phyloP scores from a whole-genome alignment of 2,797 vertebrate species.

The Thunnus albacares region DNA sequence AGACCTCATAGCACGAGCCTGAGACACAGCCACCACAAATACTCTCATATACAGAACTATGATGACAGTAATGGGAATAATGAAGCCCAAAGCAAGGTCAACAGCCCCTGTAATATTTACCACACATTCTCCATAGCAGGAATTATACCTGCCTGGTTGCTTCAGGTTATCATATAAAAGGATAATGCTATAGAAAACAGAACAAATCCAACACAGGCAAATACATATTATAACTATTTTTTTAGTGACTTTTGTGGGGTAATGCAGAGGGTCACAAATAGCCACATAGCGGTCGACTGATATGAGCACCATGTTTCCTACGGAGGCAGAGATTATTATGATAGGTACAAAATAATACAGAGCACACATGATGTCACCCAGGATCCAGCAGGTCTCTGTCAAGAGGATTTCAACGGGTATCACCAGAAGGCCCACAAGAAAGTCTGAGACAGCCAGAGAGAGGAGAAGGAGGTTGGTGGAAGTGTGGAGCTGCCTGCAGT shows the following conservation, averaged over 20 bases:
- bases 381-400: constrained; percentile 20
- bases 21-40: constrained; percentile 53
- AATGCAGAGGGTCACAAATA: constrained; percentile 49
- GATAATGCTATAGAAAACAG: constrained; percentile 1
- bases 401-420: constrained; percentile 15
- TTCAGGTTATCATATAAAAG: background rate
- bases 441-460: constrained; percentile 48
- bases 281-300: constrained; percentile 52
- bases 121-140: constrained; percentile 65
- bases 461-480: constrained; percentile 46
- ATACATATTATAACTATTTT: background rate
- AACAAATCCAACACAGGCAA: constrained; percentile 41
- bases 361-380: constrained; percentile 18
- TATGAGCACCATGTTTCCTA: constrained; percentile 61
- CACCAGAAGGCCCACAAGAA: constrained; percentile 27
- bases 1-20: constrained; percentile 49
- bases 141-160: constrained; percentile 45
- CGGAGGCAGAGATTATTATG: constrained; percentile 23
- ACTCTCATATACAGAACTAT: constrained; percentile 52
- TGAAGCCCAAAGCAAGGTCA: constrained; percentile 57
- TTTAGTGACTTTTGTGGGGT: constrained; percentile 15
- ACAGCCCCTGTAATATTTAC: constrained; percentile 16
- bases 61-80: constrained; percentile 50
- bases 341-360: background rate
- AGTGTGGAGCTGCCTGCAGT: constrained; percentile 40